phyloP scores from a whole-genome alignment of 1,140 invertebrate species.

The Sinonovacula constricta region DNA sequence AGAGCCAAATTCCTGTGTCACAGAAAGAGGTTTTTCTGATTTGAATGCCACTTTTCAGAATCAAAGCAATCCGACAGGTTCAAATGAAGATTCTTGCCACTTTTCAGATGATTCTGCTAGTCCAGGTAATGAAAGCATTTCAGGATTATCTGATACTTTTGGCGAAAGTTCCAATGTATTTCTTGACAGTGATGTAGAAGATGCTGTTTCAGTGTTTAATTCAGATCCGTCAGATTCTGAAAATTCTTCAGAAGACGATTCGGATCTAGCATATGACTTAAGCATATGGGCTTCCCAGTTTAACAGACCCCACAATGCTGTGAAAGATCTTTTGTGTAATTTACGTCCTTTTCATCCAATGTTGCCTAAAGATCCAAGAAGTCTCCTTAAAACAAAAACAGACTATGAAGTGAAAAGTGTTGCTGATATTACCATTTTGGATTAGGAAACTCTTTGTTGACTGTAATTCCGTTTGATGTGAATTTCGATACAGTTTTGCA shows the following conservation, averaged over 20 bases:
- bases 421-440: slow-evolving; percentile 51
- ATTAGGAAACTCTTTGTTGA: slow-evolving; percentile 33
- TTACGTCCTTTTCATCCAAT: slow-evolving; percentile 25
- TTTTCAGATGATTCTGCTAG: slow-evolving; percentile 31
- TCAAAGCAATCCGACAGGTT: slow-evolving; percentile 17
- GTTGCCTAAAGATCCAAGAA: slow-evolving; percentile 43
- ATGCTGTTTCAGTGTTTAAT: neutral
- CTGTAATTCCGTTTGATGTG: slow-evolving; percentile 20
- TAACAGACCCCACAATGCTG: slow-evolving; percentile 32
- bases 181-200: neutral
- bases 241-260: slow-evolving; percentile 21
- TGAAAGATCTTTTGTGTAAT: slow-evolving; percentile 32
- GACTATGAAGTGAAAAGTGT: slow-evolving; percentile 22
- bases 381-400: slow-evolving; percentile 29
- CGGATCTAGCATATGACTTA: slow-evolving; percentile 33
- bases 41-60: slow-evolving; percentile 18
- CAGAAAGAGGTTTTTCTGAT: slow-evolving; percentile 33
- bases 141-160: slow-evolving; percentile 22
- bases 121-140: slow-evolving; percentile 25
- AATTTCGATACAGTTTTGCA: slow-evolving; percentile 36
- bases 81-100: slow-evolving; percentile 37
- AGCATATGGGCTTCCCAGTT: slow-evolving; percentile 40
- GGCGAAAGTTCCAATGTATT: slow-evolving; percentile 21
- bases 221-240: slow-evolving; percentile 2
- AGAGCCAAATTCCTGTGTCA: slow-evolving; percentile 21